Base-by-base conservation (phyloP, 2,888 invertebrate genomes). In the Erebia aethiops region DNA sequence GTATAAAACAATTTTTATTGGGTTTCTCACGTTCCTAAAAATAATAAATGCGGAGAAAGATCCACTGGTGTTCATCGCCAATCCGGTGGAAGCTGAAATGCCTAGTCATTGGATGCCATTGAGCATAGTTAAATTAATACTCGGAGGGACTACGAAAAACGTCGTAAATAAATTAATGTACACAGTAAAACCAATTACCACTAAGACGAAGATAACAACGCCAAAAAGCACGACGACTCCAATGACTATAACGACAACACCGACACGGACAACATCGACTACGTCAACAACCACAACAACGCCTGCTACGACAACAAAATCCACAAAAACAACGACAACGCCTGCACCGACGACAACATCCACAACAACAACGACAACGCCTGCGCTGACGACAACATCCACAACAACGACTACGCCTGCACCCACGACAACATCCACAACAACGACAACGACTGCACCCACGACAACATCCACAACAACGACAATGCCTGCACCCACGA, bases 41-140 rank as follows among this genome's bases (percentile, higher is more conserved):
- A 41, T 46, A 10, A 62, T 78, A 16, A 67, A 80, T 16, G 76
- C 79, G 1, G 71, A 78, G 41, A 77, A 78, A 13, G 83, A 83
- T 49, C 76, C 78, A 1, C 71, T 83, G 18, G 67, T 87, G 1
- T 89, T 84, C 70, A 84, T 89, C n/a, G 86, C 84, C 0, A 89
- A 89, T 62, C 89, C 89, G 0, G 79, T 89, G 1, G 89, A 89
- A 76, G 82, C 88, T 0, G 77, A 84, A 3, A 80, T 88, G 83
- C 89, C 89, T 1, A 85, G 88, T 0, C 89, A 89, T 67, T 89
- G 89, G 88, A 77, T 89, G 49, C 89, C 89, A 0, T 68, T 83
- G 2, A 88, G 88, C 73, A 79, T 89, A 4, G 71, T 88, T 7
- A 89, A 87, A 75, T 74, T 77, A 1, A 83, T 84, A n/a, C 75